Conservation (phyloP, 2,113 vertebrate species). For the Podocnemis expansa region DNA sequence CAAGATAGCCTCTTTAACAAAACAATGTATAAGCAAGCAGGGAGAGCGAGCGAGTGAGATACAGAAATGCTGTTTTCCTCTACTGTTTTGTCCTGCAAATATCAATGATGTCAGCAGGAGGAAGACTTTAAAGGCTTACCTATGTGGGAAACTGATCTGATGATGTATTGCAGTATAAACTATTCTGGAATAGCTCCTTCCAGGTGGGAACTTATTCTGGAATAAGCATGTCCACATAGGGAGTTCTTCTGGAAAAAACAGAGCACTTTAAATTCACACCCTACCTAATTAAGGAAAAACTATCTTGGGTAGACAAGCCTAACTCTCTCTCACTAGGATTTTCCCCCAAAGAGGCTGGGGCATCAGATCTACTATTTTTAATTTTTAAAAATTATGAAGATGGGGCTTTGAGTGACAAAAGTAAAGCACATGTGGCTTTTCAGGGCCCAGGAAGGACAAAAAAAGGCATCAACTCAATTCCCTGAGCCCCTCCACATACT, state of each 20-base stretch:
- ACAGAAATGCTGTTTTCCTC: not conserved
- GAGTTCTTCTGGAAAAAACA: not conserved
- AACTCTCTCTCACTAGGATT: not conserved
- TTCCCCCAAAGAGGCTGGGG: not conserved
- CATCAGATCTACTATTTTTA: not conserved
- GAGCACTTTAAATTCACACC: not conserved
- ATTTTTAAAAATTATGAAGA: accelerated
- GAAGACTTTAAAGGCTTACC: not conserved
- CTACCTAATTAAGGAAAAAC: not conserved
- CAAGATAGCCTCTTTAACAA: not conserved
- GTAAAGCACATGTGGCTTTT: not conserved
- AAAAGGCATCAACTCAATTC: not conserved
- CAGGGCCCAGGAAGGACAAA: not conserved
- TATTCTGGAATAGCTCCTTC: not conserved
- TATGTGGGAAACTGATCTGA: not conserved
- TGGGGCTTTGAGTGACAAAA: not conserved
- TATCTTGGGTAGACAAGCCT: not conserved
- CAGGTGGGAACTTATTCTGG: accelerated
- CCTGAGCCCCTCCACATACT: not conserved
- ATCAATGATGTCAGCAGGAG: accelerated
- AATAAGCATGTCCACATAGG: not conserved
- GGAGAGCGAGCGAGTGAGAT: not conserved
- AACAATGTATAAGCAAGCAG: not conserved
- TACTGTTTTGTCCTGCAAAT: not conserved
- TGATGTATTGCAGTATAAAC: not conserved